Evolutionary conservation across 2,113 vertebrate species (phyloP), one percentile per base, ranked within the genome.

Genomic region (Actinemys pallida): DNA sequence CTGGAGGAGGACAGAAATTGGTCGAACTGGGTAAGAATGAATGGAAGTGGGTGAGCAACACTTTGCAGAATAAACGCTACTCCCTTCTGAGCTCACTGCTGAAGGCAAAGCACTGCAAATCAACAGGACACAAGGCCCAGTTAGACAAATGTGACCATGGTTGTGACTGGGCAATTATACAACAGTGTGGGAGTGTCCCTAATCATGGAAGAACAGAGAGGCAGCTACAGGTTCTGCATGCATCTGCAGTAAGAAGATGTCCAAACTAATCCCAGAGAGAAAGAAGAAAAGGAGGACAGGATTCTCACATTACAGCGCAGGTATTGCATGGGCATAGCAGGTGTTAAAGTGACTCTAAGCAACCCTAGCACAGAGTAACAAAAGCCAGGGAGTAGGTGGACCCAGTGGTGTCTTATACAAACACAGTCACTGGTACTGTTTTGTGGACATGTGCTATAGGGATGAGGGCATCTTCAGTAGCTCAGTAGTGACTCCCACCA

Each of bases 121-220:
- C n/a, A 56, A 57, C 24, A 53, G 24, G 39, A 69, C 13, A 42
- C 19, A 14, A 56, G 2, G 8, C 72, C 76, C 75, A 27, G 50
- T 22, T 29, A 92, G 75, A 42, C 6, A 82, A 24, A 9, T 82
- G 39, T 50, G 35, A 17, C 3, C 27, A 16, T 25, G 42, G 42
- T 76, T 76, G 6, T 13, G 25, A 13, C 24, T 6, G 22, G 42
- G 75, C 42, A 76, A 42, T 19, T 27, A 78, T 6, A 16, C 3
- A 25, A n/a, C n/a, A 45, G 56, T 81, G 22, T 65, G 22, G 53
- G 87, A 54, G 10, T 42, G 3, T 1, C 24, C 42, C 12, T 47
- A 27, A 76, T 27, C 0, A 0, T 9, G 45, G 16, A 19, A 2
- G 10, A 39, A 35, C 24, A 45, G 42, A 83, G n/a, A 1, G 20